phyloP scores from a whole-genome alignment of 2,888 invertebrate genomes.

The Hyppa rectilinea region DNA sequence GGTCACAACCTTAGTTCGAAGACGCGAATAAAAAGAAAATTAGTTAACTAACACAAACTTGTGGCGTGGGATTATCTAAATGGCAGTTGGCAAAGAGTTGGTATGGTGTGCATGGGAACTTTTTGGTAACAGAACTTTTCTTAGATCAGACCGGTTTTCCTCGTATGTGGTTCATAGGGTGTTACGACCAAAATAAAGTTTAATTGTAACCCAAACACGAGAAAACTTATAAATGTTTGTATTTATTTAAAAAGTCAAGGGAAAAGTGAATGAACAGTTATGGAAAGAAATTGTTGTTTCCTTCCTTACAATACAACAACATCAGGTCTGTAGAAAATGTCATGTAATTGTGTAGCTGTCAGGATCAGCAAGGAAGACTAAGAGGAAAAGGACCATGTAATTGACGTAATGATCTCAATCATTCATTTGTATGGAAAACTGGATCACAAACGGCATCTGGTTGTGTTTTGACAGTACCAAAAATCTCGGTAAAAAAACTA shows the following conservation, averaged over 20 bases:
- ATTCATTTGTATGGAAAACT: background rate
- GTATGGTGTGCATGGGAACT: constrained; percentile 38
- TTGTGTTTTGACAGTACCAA: background rate
- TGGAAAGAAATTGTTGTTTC: background rate
- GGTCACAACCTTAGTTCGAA: constrained; percentile 20
- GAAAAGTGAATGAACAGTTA: too few species aligned
- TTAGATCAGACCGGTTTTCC: constrained; percentile 28
- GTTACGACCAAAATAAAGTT: constrained; percentile 5
- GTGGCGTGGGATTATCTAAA: constrained; percentile 50
- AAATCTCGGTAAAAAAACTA: background rate
- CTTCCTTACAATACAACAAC: too few species aligned
- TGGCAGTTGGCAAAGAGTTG: constrained; percentile 41
- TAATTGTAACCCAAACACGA: background rate
- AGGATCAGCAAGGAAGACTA: background rate
- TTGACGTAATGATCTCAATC: background rate
- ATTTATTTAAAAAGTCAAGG: background rate
- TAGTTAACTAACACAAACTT: constrained; percentile 34
- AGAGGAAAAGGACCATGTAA: background rate
- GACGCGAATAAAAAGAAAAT: constrained; percentile 32
- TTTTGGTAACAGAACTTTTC: constrained; percentile 33
- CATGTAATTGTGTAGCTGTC: background rate
- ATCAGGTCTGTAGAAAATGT: background rate
- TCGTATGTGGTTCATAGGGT: constrained; percentile 12
- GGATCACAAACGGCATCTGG: background rate
- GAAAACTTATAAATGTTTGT: constrained; percentile 6